phyloP scores from a whole-genome alignment of 2,113 vertebrate species.

The Charadrius vociferus region DNA sequence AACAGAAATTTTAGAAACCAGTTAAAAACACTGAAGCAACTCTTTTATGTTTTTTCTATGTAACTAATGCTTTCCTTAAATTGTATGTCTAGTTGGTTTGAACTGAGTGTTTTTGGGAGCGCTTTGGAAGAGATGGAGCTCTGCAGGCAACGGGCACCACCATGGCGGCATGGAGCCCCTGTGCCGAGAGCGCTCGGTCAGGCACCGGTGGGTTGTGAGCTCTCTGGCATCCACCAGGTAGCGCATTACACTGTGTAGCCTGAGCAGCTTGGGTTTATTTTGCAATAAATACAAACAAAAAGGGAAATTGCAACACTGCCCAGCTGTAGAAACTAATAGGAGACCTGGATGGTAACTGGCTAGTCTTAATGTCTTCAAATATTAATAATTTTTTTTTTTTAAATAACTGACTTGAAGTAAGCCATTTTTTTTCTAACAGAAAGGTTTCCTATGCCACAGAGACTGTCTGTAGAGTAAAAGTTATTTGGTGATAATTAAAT shows the following conservation, averaged over 20 bases:
- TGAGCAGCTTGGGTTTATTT: neutral
- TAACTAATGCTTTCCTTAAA: neutral
- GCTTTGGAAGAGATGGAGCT: neutral
- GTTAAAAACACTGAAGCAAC: neutral
- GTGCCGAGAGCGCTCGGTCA: accelerated
- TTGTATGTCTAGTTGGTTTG: neutral
- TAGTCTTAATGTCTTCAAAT: neutral
- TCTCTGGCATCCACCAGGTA: neutral
- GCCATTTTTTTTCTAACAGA: neutral
- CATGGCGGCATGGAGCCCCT: accelerated
- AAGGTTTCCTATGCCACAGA: neutral
- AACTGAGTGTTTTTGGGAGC: neutral
- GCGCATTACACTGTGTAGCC: too few species aligned
- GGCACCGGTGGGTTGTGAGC: neutral
- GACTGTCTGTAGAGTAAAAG: neutral
- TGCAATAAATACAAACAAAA: neutral
- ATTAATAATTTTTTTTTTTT: neutral
- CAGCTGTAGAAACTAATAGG: neutral
- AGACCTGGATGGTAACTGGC: neutral
- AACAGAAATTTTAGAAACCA: neutral
- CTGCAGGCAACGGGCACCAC: neutral
- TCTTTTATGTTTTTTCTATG: neutral
- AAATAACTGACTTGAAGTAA: neutral
- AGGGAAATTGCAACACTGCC: neutral
- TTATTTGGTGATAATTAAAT: neutral